A percentile compares a stretch with the other conserved stretches of the same genome.
These are phyloP conservation scores for Lepidochrysops patricia DNA, from an alignment of 2,888 invertebrate species.

Conservation along the genomic window DNA sequence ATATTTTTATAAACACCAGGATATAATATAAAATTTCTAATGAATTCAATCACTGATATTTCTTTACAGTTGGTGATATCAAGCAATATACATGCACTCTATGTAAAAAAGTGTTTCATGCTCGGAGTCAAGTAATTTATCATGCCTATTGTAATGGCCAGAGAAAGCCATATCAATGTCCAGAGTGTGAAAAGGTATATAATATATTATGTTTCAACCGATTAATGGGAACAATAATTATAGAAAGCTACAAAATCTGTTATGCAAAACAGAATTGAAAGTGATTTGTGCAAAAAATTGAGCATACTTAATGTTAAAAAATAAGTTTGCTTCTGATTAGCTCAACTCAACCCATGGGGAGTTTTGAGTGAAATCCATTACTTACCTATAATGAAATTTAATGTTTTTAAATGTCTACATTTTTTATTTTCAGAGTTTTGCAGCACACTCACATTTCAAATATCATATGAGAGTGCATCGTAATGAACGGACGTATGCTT, in stretches of 20 bases:
- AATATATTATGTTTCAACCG: too few relatives aligned
- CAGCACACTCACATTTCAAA: conserved; percentile 80
- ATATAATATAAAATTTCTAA: background rate
- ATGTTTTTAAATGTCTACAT: background rate
- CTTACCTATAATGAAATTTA: too few relatives aligned
- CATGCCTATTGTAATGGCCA: conserved; percentile 78
- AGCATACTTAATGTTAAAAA: too few relatives aligned
- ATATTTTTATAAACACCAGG: too few relatives aligned
- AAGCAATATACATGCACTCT: conserved; percentile 76
- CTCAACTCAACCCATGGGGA: too few relatives aligned
- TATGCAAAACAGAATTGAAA: too few relatives aligned
- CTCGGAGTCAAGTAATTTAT: conserved; percentile 78
- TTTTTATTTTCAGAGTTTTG: conserved; percentile 72
- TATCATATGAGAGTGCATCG: conserved; percentile 81
- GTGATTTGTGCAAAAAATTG: too few relatives aligned
- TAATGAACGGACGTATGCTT: conserved; percentile 75
- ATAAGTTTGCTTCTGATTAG: too few relatives aligned
- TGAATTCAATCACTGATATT: background rate
- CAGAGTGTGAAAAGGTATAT: conserved; percentile 52
- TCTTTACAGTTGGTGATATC: conserved; percentile 60
- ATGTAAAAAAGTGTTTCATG: conserved; percentile 80
- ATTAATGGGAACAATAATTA: too few relatives aligned
- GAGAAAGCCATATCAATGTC: conserved; percentile 65
- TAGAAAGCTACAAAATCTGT: too few relatives aligned
- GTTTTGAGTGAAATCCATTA: too few relatives aligned